Conservation (phyloP, 2,797 vertebrate species). For the Buceros bicornis region DNA sequence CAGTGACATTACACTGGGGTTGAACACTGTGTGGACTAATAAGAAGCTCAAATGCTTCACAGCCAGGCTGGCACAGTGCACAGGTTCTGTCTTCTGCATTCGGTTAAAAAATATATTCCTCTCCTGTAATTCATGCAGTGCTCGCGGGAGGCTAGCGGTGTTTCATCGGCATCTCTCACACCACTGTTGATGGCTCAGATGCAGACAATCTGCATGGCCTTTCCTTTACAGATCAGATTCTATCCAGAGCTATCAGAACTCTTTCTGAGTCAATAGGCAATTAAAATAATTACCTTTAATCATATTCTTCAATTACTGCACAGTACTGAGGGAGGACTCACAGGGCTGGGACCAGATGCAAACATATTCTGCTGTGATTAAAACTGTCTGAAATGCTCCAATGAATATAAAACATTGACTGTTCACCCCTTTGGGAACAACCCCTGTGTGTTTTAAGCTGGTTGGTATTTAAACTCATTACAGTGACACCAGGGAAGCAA, state of each 20-base stretch:
- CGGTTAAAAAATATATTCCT: neutral
- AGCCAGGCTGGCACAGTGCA: neutral
- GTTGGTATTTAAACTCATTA: neutral
- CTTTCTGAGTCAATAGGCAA: conserved; percentile 1
- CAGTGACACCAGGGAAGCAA: neutral
- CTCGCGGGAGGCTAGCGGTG: neutral
- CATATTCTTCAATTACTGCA: conserved; percentile 32
- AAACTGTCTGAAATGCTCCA: conserved; percentile 18
- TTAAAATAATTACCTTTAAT: conserved; percentile 55
- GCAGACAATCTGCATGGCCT: neutral
- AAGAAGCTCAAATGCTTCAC: neutral
- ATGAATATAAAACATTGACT: conserved; percentile 13
- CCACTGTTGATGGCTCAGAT: neutral
- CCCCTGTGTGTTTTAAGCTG: neutral
- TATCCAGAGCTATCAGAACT: neutral
- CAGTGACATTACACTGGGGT: neutral
- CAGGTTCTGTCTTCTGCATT: neutral
- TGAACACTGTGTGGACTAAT: neutral
- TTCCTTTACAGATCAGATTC: neutral
- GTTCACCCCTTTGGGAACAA: neutral
- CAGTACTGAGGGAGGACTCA: neutral
- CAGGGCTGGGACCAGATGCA: neutral
- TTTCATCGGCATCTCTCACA: neutral
- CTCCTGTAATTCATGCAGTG: fast-evolving
- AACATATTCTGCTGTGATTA: conserved; percentile 28